Conservation (phyloP, 2,113 vertebrate species). For the Corythornis cristatus region DNA sequence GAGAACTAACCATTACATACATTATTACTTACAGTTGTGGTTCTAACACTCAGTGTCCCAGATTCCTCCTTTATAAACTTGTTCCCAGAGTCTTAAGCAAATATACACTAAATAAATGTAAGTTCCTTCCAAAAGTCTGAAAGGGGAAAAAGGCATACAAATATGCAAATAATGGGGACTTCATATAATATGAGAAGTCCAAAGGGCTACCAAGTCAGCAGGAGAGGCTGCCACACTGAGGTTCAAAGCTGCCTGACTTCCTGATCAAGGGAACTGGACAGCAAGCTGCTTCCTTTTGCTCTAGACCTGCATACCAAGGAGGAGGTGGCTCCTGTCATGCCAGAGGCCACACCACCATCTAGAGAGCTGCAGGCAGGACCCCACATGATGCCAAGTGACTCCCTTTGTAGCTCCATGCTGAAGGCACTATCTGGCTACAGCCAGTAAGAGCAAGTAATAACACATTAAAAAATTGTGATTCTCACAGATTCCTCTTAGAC, state of each 20-base stretch:
- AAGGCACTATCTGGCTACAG: background rate
- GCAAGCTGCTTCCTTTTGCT: background rate
- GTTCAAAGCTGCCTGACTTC: background rate
- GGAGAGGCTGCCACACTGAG: background rate
- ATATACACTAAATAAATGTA: background rate
- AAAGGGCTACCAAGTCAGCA: background rate
- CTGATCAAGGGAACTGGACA: background rate
- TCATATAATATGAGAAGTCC: background rate
- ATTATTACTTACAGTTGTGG: background rate
- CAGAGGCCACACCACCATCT: accelerated
- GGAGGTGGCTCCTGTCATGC: background rate
- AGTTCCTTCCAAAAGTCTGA: background rate
- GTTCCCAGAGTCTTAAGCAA: background rate
- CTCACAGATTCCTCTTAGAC: background rate
- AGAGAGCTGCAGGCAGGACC: background rate
- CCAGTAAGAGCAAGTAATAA: accelerated
- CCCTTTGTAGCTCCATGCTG: background rate
- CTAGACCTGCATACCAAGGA: background rate
- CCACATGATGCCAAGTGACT: background rate
- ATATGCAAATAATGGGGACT: background rate
- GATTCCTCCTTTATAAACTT: background rate
- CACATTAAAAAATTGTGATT: background rate
- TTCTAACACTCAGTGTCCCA: background rate
- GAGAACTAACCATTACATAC: background rate
- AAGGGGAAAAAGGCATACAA: background rate